These are phyloP conservation scores for Aradophagus sp. DNA, from an alignment of 1,140 invertebrate genomes.

Conservation along the genomic window DNA sequence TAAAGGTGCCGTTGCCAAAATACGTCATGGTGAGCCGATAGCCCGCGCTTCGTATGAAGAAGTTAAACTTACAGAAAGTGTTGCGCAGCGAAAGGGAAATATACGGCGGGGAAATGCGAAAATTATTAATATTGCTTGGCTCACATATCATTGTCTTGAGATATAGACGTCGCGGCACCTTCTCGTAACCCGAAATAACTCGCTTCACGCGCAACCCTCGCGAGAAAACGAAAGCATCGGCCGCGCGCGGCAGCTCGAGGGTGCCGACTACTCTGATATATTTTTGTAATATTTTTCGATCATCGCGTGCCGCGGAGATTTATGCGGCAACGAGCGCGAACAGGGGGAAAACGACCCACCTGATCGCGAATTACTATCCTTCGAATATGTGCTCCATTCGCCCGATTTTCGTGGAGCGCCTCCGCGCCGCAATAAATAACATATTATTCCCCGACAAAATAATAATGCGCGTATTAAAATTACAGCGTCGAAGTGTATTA, in stretches of 20 bases:
- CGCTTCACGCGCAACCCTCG: constrained; percentile 46
- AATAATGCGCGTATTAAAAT: constrained; percentile 37
- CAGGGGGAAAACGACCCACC: constrained; percentile 67
- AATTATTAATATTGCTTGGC: constrained; percentile 74
- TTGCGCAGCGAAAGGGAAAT: constrained; percentile 59
- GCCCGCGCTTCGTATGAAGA: constrained; percentile 32
- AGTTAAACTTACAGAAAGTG: constrained; percentile 53
- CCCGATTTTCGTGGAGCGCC: constrained; percentile 53
- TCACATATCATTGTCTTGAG: constrained; percentile 75
- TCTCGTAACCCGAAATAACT: constrained; percentile 63
- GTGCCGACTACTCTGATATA: constrained; percentile 74
- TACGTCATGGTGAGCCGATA: constrained; percentile 13
- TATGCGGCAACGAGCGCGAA: constrained; percentile 61
- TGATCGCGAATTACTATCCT: constrained; percentile 71
- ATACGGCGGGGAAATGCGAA: constrained; percentile 72
- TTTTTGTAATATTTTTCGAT: constrained; percentile 76
- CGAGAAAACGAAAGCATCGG: constrained; percentile 60
- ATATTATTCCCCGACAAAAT: constrained; percentile 40
- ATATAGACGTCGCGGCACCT: constrained; percentile 71
- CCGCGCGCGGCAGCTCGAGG: constrained; percentile 54
- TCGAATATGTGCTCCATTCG: constrained; percentile 51
- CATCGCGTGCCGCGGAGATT: constrained; percentile 75
- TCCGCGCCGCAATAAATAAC: constrained; percentile 47
- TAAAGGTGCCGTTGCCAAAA: constrained; percentile 31
- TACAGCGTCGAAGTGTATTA: too few species aligned